Evolutionary conservation across 1,140 invertebrate species (phyloP).

Genomic region (Drosophila ironensis): DNA sequence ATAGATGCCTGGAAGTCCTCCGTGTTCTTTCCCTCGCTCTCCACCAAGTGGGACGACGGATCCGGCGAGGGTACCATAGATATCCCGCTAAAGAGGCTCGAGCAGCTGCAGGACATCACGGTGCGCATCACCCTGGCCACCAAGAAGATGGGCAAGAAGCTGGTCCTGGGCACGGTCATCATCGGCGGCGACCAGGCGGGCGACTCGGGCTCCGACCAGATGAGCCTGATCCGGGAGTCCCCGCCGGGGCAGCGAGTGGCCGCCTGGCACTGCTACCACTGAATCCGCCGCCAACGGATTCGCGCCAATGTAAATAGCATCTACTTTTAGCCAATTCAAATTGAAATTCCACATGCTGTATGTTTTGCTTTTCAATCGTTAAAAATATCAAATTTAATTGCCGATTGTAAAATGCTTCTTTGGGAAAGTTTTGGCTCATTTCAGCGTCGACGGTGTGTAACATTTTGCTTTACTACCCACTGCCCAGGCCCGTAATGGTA

Average conservation of each 20-base stretch:
- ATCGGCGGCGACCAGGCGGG: conserved; percentile 36
- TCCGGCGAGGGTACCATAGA: conserved; percentile 71
- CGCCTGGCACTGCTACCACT: conserved; percentile 70
- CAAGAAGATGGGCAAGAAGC: conserved; percentile 84
- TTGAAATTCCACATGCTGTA: conserved; percentile 5
- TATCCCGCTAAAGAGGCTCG: conserved; percentile 56
- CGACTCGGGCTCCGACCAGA: conserved; percentile 53
- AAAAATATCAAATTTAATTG: conserved; percentile 50
- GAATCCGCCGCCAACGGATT: not conserved
- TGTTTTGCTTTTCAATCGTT: conserved; percentile 28
- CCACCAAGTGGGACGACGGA: conserved; percentile 84
- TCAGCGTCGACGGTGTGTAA: conserved; percentile 42
- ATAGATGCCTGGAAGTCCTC: conserved; percentile 90
- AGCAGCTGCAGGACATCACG: conserved; percentile 61
- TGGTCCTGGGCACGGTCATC: conserved; percentile 75
- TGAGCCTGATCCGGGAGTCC: conserved; percentile 49
- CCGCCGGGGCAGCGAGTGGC: conserved; percentile 58
- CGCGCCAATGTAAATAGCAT: conserved; percentile 33
- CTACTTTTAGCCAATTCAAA: conserved; percentile 11
- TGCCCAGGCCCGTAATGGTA: not conserved
- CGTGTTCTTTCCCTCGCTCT: conserved; percentile 87
- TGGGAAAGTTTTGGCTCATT: conserved; percentile 35
- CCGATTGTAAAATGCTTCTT: conserved; percentile 28
- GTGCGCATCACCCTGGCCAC: conserved; percentile 69
- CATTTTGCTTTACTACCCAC: conserved; percentile 32